These are phyloP conservation scores for Apodemus sylvaticus DNA, from an alignment of 2,113 vertebrate species.

Conservation along the genomic window DNA sequence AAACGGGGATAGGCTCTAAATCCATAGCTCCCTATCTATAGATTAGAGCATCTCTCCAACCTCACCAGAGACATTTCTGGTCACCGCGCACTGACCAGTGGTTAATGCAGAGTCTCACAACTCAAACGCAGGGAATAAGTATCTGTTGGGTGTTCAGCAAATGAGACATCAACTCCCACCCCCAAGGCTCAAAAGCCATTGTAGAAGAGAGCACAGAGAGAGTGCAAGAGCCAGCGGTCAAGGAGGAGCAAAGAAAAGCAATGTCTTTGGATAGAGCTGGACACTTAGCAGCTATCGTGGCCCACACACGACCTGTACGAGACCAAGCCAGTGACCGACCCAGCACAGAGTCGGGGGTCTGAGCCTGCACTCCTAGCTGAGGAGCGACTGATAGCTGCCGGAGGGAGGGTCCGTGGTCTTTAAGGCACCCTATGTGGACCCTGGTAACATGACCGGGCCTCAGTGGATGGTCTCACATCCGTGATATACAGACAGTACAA, in stretches of 20 bases:
- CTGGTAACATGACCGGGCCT: background rate
- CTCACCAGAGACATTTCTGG: background rate
- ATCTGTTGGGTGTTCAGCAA: background rate
- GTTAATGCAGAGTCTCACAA: background rate
- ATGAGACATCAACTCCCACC: background rate
- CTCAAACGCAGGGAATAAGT: background rate
- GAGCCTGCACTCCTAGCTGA: no score
- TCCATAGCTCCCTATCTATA: background rate
- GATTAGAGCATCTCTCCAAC: no score
- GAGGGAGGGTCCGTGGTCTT: background rate
- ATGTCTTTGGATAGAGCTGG: background rate
- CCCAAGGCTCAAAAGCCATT: background rate
- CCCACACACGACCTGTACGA: background rate
- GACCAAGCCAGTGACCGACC: background rate
- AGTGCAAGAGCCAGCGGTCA: background rate
- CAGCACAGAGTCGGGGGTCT: background rate
- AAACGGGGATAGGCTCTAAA: background rate
- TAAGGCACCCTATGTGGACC: background rate
- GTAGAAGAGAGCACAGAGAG: background rate
- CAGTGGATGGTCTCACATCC: background rate
- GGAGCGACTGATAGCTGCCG: background rate
- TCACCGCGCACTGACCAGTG: background rate
- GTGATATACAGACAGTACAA: background rate
- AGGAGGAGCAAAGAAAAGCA: background rate
- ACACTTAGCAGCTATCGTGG: background rate